Percentiles rank a stretch among this genome's conserved stretches.
Conservation (phyloP, 2,888 invertebrate genomes). For the Automeris io region DNA sequence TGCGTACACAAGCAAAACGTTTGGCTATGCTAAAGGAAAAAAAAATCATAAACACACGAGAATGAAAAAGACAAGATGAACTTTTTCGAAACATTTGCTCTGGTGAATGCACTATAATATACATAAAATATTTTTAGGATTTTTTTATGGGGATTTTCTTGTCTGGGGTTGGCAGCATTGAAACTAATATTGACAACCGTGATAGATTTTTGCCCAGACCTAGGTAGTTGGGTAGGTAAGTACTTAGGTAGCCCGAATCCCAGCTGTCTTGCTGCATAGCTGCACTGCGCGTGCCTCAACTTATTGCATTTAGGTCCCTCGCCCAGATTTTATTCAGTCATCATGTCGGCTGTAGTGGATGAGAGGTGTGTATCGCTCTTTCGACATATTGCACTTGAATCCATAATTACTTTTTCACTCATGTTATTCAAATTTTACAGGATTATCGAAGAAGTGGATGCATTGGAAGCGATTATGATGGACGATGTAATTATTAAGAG, state of each 20-base stretch:
- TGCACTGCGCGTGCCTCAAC: conserved; percentile 67
- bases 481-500: conserved; percentile 81
- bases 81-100: too few species aligned
- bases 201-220: conserved; percentile 9
- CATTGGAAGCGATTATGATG: conserved; percentile 90
- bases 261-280: conserved; percentile 63
- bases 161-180: too few species aligned
- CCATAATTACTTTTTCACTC: conserved; percentile 9
- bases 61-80: too few species aligned
- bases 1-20: too few species aligned
- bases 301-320: conserved; percentile 41
- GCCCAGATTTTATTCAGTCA: conserved; percentile 35
- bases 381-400: conserved; percentile 3
- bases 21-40: too few species aligned
- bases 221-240: conserved; percentile 1
- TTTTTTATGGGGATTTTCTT: too few species aligned
- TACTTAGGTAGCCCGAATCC: too few species aligned
- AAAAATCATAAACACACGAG: too few species aligned
- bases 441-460: conserved; percentile 89
- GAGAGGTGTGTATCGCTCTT: conserved; percentile 47
- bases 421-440: conserved; percentile 58
- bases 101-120: too few species aligned
- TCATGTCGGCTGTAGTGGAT: conserved; percentile 54
- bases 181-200: too few species aligned
- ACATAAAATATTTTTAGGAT: too few species aligned